phyloP scores from a whole-genome alignment of 2,113 vertebrate genomes.

The Hemiscyllium ocellatum region DNA sequence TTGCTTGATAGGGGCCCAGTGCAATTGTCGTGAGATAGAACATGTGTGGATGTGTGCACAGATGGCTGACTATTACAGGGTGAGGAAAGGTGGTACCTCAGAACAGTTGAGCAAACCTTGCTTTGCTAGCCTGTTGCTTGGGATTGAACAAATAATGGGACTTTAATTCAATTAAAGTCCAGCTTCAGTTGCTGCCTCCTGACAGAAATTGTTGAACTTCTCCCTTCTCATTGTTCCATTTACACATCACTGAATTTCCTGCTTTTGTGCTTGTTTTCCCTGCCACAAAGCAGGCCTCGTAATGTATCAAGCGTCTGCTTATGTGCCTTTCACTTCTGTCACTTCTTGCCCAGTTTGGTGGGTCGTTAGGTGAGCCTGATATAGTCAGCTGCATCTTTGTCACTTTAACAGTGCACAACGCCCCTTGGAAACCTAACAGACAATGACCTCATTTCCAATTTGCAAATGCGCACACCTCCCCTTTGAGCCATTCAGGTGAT shows the following conservation, averaged over 20 bases:
- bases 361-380: conserved; percentile 49
- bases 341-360: conserved; percentile 73
- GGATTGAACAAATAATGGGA: conserved; percentile 88
- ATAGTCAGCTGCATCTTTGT: conserved; percentile 33
- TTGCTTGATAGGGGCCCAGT: conserved; percentile 70
- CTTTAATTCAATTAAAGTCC: conserved; percentile 99
- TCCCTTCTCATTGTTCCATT: conserved; percentile 78
- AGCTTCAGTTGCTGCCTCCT: conserved; percentile 78
- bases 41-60: conserved; percentile 90
- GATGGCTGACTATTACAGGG: conserved; percentile 92
- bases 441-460: conserved; percentile 70
- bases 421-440: conserved; percentile 53
- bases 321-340: conserved; percentile 82
- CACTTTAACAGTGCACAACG: conserved; percentile 42
- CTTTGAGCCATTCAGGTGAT: conserved; percentile 72
- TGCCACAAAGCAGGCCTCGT: conserved; percentile 64
- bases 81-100: conserved; percentile 84
- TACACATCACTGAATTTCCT: conserved; percentile 90
- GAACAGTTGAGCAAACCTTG: conserved; percentile 80
- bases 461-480: conserved; percentile 52
- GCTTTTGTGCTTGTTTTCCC: conserved; percentile 73
- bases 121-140: conserved; percentile 72
- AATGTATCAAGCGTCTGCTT: conserved; percentile 81
- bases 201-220: conserved; percentile 86
- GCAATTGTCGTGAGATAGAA: conserved; percentile 87